These are phyloP conservation scores for Agriopis marginaria DNA, from an alignment of 2,888 invertebrate species.

Conservation along the genomic window DNA sequence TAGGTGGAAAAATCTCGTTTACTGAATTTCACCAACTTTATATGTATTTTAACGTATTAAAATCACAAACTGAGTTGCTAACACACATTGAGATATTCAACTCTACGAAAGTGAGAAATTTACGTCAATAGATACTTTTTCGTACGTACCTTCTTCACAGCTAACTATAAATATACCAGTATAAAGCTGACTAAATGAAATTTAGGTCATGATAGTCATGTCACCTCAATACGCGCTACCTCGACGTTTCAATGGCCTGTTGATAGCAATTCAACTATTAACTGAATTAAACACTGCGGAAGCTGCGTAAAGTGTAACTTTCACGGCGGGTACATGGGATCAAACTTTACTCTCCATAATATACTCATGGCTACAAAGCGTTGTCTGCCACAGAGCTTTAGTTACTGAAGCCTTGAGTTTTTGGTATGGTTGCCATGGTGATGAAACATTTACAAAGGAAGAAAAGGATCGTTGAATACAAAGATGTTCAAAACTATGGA, in stretches of 20 bases:
- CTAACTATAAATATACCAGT: no score
- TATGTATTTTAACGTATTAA: no score
- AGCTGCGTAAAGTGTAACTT: slow-evolving; percentile 13
- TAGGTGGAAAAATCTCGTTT: no score
- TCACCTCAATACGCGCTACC: neutral
- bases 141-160: no score
- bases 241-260: neutral
- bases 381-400: slow-evolving; percentile 52
- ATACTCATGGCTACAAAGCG: slow-evolving; percentile 59
- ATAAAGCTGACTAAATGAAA: slow-evolving; percentile 10
- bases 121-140: no score
- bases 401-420: slow-evolving; percentile 47
- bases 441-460: slow-evolving; percentile 8
- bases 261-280: slow-evolving; percentile 23
- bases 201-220: slow-evolving; percentile 42
- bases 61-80: no score
- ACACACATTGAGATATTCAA: no score
- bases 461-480: neutral
- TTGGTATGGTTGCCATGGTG: slow-evolving; percentile 63
- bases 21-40: no score
- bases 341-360: slow-evolving; percentile 53
- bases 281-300: slow-evolving; percentile 19
- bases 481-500: no score
- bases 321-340: slow-evolving; percentile 69
- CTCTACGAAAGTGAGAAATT: no score